These are phyloP conservation scores for Uria lomvia DNA, from an alignment of 2,113 vertebrate genomes.

Conservation along the genomic window DNA sequence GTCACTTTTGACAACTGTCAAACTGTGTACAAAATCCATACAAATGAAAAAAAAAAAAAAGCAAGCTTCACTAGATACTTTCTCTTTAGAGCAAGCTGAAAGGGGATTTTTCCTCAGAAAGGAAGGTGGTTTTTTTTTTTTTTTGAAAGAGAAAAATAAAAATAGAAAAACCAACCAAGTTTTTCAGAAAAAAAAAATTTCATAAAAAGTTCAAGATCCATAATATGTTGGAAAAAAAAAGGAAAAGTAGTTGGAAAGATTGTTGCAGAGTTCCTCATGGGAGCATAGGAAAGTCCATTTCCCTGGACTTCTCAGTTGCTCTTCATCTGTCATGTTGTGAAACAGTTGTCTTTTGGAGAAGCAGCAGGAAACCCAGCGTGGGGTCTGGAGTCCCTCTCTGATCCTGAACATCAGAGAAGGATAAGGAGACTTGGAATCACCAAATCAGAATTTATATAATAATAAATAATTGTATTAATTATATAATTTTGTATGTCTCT, in stretches of 20 bases:
- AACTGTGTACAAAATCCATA: background rate
- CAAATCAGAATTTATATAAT: background rate
- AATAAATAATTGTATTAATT: background rate
- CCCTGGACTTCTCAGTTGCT: background rate
- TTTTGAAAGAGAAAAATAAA: background rate
- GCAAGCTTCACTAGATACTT: background rate
- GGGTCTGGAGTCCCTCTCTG: background rate
- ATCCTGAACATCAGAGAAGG: background rate
- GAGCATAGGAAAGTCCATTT: background rate
- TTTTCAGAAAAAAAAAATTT: background rate
- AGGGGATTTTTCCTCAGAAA: background rate
- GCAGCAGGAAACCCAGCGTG: background rate
- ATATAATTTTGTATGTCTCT: background rate
- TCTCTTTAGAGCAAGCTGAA: background rate
- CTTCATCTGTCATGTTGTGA: background rate
- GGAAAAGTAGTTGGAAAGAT: background rate
- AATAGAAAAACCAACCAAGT: accelerated
- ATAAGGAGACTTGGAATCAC: background rate
- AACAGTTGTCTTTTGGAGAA: background rate
- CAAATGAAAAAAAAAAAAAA: background rate
- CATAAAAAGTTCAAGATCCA: background rate
- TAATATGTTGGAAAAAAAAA: background rate
- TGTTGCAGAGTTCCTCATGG: background rate
- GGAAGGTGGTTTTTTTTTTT: background rate
- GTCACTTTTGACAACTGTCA: background rate